Base-by-base conservation (phyloP, 1,140 invertebrate genomes). In the Cephus cinctus region DNA sequence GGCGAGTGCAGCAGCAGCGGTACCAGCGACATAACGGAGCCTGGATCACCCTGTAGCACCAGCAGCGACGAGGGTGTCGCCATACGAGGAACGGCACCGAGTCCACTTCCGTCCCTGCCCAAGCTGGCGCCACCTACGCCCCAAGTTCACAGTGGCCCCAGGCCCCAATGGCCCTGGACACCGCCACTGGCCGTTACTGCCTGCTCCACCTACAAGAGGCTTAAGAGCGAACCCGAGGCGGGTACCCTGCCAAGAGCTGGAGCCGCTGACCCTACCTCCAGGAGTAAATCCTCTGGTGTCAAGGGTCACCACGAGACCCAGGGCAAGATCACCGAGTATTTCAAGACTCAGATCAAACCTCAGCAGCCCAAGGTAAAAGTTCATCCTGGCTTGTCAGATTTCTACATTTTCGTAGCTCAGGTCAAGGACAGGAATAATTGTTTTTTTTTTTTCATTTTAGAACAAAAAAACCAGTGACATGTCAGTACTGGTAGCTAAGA, bases 321-420 rank as follows among this genome's bases (percentile, higher is more conserved):
- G 59, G 82, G 81, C 3, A 86, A 86, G 59, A 91, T 91, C 58
- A 91, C 88, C 1, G 87, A 89, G 59, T 91, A 87, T 65, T 91
- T 89, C 58, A 90, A 87, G 58, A 82, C 86, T 2, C 87, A 90
- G 66, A 85, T 86, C 69, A 90, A 90, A 68, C 80, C 85, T 6
- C 81, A 83, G n/a, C 67, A 69, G 25, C 45, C 59, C 15, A 76
- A 76, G 66, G 73, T 75, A 14, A 8, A 36, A 42, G 12, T 38
- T 18, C 5, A 32, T 47, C 19, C 11, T n/a, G 27, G 8, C 3
- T 23, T 12, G 12, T 14, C n/a, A 23, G n/a, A 31, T 47, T 50
- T 41, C 16, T 45, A 20, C 12, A 15, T 8, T 30, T 15, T 11
- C 2, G n/a, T 21, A 23, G 40, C 40, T 4, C 23, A 27, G n/a